Percentiles rank a stretch among this genome's conserved stretches.
phyloP scores from a whole-genome alignment of 1,140 invertebrate genomes.

The Oedothorax gibbosus region DNA sequence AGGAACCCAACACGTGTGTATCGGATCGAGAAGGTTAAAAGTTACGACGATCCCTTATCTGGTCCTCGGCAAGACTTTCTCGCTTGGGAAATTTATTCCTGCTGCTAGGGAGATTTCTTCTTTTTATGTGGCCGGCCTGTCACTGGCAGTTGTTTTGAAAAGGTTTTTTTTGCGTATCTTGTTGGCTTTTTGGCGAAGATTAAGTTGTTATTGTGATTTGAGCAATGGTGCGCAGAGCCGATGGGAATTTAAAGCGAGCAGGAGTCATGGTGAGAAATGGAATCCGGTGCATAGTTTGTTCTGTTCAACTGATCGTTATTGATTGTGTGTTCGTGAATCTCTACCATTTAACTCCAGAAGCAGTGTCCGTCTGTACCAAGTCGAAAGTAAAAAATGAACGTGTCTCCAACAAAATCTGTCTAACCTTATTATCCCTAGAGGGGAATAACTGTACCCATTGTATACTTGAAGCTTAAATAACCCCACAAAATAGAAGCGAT shows the following conservation, averaged over 20 bases:
- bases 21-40: constrained; percentile 12
- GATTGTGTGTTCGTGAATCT: too few relatives aligned
- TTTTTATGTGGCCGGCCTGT: constrained; percentile 14
- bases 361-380: too few relatives aligned
- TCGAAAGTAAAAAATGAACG: too few relatives aligned
- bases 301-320: too few relatives aligned
- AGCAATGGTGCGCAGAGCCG: neutral
- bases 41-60: constrained; percentile 28
- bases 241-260: constrained; percentile 26
- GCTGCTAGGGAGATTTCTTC: neutral
- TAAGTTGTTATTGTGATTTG: constrained; percentile 28
- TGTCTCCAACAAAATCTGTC: too few relatives aligned
- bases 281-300: too few relatives aligned
- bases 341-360: too few relatives aligned
- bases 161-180: neutral
- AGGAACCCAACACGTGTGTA: neutral
- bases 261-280: neutral
- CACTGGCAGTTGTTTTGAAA: neutral
- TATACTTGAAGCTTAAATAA: too few relatives aligned
- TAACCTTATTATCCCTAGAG: too few relatives aligned
- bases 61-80: constrained; percentile 20
- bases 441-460: too few relatives aligned
- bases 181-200: constrained; percentile 2
- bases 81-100: constrained; percentile 23
- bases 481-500: too few relatives aligned